Base-by-base conservation (phyloP, 2,888 invertebrate species). In the Rotaria magnacalcarata region DNA sequence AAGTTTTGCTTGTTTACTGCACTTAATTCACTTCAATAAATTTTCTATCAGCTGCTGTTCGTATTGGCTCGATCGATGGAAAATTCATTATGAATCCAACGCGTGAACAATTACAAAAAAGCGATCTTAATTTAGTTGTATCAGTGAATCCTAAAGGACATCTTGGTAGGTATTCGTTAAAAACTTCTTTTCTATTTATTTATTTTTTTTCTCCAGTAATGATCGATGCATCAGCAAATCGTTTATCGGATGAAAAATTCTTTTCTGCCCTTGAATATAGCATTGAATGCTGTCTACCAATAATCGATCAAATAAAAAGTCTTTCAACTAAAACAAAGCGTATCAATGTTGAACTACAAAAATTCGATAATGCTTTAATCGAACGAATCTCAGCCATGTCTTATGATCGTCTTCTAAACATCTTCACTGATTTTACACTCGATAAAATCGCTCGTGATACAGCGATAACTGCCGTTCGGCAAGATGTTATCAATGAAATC, bases 61-160 rank as follows among this genome's bases (percentile, higher is more conserved):
- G 97, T 89, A 92, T 99, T 87, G 97, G 96, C 2, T 91, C 94
- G 85, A 93, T 95, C 86, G 94, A 95, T 88, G 94, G 95, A 90
- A 90, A 95, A n/a, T 90, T 94, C 4, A 88, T 92, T 0, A 89
- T 94, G 21, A 97, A 98, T 92, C 99, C 98, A 0, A 95, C 96
- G 0, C 93, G 96, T 80, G 93, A 93, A 86, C 95, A 97, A 90
- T 91, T 96, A 87, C 93, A 94, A 88, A 90, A 93, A 0, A 96
- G 96, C 4, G 90, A 90, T 2, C 91, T 98, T 50, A 96, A 98
- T 92, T 92, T 99, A 67, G 93, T 99, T 7, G 93, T 99, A 0
- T 93, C 96, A 0, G 96, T 88, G 16, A 87, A 89, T 27, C 87
- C 86, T 10, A 85, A 88, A 6, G 88, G 89, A n/a, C 89, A 90